Percentiles rank a stretch among this genome's conserved stretches.
Evolutionary conservation across 2,888 invertebrate genomes (phyloP).

Genomic region (Polyommatus iphigenia): DNA sequence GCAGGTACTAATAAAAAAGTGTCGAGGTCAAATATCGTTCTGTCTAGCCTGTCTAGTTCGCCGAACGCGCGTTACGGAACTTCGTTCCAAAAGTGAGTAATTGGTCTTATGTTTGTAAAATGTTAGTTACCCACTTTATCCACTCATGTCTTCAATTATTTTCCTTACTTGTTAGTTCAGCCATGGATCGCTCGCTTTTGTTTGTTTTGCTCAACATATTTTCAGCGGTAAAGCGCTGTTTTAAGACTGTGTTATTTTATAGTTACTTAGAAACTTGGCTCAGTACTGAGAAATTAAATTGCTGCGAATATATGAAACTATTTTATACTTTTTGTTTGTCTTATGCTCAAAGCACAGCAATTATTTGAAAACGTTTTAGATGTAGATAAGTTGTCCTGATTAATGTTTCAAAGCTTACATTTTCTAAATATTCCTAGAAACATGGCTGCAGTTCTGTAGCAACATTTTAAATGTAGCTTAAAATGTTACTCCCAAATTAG

Average conservation of each 20-base stretch:
- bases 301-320: not conserved
- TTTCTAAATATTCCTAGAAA: not conserved
- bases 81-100: too few relatives aligned
- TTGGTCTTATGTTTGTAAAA: too few relatives aligned
- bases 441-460: not conserved
- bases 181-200: slow-evolving; percentile 31
- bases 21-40: too few relatives aligned
- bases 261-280: not conserved
- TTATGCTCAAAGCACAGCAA: not conserved
- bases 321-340: not conserved
- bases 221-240: slow-evolving; percentile 7
- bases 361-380: not conserved
- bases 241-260: slow-evolving; percentile 4
- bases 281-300: not conserved
- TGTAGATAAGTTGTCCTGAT: not conserved
- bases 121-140: too few relatives aligned
- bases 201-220: slow-evolving; percentile 31
- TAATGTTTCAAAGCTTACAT: not conserved
- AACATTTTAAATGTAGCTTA: not conserved
- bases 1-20: too few relatives aligned
- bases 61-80: too few relatives aligned
- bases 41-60: too few relatives aligned
- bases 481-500: not conserved
- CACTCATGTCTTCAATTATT: slow-evolving; percentile 12
- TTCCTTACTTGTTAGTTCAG: slow-evolving; percentile 32